These are phyloP conservation scores for Tipula lateralis DNA, from an alignment of 2,888 invertebrate genomes.

Conservation along the genomic window DNA sequence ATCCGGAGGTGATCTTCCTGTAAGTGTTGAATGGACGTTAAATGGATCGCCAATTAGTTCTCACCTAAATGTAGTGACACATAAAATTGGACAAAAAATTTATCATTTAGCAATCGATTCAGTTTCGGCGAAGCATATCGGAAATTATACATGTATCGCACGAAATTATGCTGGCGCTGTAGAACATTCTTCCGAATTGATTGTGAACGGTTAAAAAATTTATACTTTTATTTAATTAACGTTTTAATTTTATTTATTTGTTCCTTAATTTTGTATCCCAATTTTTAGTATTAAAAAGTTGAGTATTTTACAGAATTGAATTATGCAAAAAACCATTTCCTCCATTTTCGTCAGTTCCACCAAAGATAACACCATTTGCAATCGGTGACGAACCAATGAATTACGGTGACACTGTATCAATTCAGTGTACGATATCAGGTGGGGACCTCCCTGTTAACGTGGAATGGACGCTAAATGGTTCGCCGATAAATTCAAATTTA, in stretches of 20 bases:
- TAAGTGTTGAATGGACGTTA: constrained; percentile 65
- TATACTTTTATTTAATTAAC: neutral
- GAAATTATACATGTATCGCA: constrained; percentile 67
- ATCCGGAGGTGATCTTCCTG: constrained; percentile 60
- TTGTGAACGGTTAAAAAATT: constrained; percentile 53
- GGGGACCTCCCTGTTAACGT: constrained; percentile 59
- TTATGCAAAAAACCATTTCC: too few species aligned
- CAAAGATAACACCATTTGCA: constrained; percentile 68
- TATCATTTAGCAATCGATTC: constrained; percentile 65
- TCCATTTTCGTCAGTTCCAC: constrained; percentile 64
- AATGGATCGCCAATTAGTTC: constrained; percentile 47
- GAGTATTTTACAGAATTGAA: too few species aligned
- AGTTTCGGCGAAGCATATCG: constrained; percentile 63
- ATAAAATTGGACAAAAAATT: constrained; percentile 56
- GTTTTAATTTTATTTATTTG: neutral
- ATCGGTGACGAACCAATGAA: constrained; percentile 70
- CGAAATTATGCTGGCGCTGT: constrained; percentile 59
- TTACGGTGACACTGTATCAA: constrained; percentile 57
- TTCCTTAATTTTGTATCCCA: neutral
- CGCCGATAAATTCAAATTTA: too few species aligned
- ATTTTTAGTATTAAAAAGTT: too few species aligned
- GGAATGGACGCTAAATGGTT: constrained; percentile 35
- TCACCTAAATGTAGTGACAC: constrained; percentile 52
- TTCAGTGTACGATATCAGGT: constrained; percentile 52
- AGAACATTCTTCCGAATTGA: constrained; percentile 56